Conservation (phyloP, 1,140 invertebrate genomes). For the Planococcus citri region DNA sequence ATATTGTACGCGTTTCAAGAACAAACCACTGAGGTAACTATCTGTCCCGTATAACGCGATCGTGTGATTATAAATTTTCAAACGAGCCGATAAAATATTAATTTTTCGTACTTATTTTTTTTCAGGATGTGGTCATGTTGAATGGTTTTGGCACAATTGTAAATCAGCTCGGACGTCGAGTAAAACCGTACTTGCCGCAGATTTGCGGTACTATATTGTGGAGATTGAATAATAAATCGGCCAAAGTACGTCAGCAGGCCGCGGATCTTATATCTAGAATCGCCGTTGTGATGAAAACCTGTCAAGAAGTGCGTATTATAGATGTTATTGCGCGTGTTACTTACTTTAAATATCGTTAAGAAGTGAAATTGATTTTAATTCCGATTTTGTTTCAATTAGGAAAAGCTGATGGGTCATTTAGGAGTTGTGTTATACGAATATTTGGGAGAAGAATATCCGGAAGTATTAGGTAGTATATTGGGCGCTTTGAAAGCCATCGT, state of each 20-base stretch:
- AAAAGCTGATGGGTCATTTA: slow-evolving; percentile 98
- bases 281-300: slow-evolving; percentile 98
- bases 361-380: too few relatives aligned
- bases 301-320: slow-evolving; percentile 70
- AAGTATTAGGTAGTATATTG: slow-evolving; percentile 95
- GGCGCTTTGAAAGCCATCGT: slow-evolving; percentile 97
- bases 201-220: slow-evolving; percentile 99
- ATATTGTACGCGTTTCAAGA: slow-evolving; percentile 99
- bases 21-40: slow-evolving; percentile 85
- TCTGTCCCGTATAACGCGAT: too few relatives aligned
- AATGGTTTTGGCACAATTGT: slow-evolving; percentile 99
- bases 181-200: slow-evolving; percentile 97
- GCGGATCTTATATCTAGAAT: slow-evolving; percentile 97
- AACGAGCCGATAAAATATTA: background rate
- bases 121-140: slow-evolving; percentile 96
- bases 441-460: slow-evolving; percentile 98
- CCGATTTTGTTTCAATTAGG: too few relatives aligned
- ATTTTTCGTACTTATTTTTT: background rate
- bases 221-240: slow-evolving; percentile 98
- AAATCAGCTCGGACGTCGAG: slow-evolving; percentile 90
- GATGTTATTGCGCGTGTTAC: background rate
- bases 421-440: slow-evolving; percentile 99
- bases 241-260: slow-evolving; percentile 98
- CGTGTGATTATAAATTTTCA: background rate
- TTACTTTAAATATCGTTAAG: slow-evolving; percentile 31